phyloP scores from a whole-genome alignment of 2,888 invertebrate genomes.

The Artemia sp. region DNA sequence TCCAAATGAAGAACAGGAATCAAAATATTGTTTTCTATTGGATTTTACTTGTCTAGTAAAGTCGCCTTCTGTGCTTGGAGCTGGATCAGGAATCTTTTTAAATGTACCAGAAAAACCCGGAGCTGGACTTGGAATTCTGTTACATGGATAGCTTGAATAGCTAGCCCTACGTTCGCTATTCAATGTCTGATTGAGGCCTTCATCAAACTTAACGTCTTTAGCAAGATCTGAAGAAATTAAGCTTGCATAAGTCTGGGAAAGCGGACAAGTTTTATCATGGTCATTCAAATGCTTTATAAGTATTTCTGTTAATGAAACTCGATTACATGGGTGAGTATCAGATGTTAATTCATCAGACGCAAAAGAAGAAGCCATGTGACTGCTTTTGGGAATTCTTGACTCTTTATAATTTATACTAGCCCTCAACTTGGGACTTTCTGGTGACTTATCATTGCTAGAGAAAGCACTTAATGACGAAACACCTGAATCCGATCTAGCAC shows the following conservation, averaged over 20 bases:
- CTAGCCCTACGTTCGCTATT: neutral
- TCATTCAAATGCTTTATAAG: conserved; percentile 29
- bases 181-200: neutral
- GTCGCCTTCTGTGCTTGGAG: neutral
- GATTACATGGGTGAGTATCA: neutral
- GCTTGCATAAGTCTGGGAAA: neutral
- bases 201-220: neutral
- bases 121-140: conserved; percentile 5
- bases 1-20: neutral
- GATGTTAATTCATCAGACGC: neutral
- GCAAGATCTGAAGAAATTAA: neutral
- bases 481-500: conserved; percentile 62
- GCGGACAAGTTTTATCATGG: conserved; percentile 24
- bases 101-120: conserved; percentile 7
- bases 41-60: neutral
- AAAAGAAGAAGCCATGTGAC: neutral
- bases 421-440: conserved; percentile 39
- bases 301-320: conserved; percentile 28
- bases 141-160: neutral
- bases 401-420: conserved; percentile 11
- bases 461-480: conserved; percentile 63
- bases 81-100: neutral
- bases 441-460: conserved; percentile 68
- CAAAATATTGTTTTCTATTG: neutral
- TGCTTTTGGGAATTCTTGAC: neutral